phyloP scores from a whole-genome alignment of 2,888 invertebrate genomes.

The Thecophora atra region DNA sequence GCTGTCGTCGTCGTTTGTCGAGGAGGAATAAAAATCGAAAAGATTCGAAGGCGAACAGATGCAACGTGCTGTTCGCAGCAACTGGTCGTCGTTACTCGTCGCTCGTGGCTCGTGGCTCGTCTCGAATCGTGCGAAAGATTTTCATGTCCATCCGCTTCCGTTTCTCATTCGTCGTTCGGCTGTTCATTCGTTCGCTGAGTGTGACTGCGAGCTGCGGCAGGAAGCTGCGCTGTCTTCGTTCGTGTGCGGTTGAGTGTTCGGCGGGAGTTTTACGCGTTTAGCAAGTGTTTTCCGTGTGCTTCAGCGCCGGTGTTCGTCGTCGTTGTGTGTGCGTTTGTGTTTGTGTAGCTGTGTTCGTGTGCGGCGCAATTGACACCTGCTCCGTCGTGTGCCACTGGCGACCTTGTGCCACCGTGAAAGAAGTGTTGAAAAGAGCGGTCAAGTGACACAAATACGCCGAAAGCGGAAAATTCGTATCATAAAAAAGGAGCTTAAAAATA shows the following conservation, averaged over 20 bases:
- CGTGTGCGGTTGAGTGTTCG: slow-evolving; percentile 20
- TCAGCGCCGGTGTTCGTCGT: slow-evolving; percentile 30
- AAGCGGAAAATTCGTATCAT: background rate
- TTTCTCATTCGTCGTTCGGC: slow-evolving; percentile 23
- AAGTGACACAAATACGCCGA: too few relatives aligned
- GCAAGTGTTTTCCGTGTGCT: slow-evolving; percentile 8
- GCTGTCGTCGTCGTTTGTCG: slow-evolving; percentile 35
- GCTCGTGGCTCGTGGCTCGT: background rate
- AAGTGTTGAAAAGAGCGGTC: too few relatives aligned
- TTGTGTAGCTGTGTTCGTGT: slow-evolving; percentile 18
- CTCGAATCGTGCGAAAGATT: slow-evolving; percentile 18
- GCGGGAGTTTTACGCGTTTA: slow-evolving; percentile 8
- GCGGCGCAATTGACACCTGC: slow-evolving; percentile 19
- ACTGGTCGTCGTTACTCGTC: slow-evolving; percentile 49
- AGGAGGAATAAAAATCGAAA: slow-evolving; percentile 54
- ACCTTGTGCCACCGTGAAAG: slow-evolving; percentile 5
- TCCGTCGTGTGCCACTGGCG: background rate
- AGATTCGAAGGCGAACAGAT: slow-evolving; percentile 55
- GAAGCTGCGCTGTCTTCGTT: slow-evolving; percentile 23
- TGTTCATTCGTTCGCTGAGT: slow-evolving; percentile 10
- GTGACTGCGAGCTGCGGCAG: slow-evolving; percentile 16
- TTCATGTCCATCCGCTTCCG: slow-evolving; percentile 33
- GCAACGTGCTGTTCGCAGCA: slow-evolving; percentile 58
- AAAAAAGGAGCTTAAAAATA: background rate
- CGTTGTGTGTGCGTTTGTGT: too few relatives aligned